These are phyloP conservation scores for Nomada lathburiana DNA, from an alignment of 2,888 invertebrate genomes.

Conservation along the genomic window DNA sequence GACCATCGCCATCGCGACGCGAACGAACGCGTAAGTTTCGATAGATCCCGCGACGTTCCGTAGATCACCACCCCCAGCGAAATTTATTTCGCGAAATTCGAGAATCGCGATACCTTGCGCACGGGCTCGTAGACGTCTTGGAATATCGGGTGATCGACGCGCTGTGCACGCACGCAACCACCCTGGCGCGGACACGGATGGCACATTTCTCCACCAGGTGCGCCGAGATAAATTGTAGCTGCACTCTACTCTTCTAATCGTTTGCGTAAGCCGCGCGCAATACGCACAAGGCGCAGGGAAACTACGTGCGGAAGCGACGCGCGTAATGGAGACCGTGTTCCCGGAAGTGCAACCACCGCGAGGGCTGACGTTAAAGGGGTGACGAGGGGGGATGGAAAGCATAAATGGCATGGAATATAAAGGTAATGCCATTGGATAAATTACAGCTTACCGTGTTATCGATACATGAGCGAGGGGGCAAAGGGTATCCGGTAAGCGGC, in stretches of 20 bases:
- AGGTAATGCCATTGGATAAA: constrained; percentile 81
- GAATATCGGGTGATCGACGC: constrained; percentile 19
- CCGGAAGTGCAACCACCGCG: constrained; percentile 32
- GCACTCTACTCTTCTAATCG: neutral
- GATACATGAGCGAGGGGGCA: constrained; percentile 68
- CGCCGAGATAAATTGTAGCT: neutral
- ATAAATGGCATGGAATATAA: constrained; percentile 73
- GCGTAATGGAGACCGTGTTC: constrained; percentile 14
- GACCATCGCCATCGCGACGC: neutral
- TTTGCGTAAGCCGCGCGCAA: neutral
- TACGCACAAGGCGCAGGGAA: neutral
- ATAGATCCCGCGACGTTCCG: neutral
- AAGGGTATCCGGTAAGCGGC: constrained; percentile 38
- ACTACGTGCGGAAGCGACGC: constrained; percentile 14
- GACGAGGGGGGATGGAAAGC: constrained; percentile 28
- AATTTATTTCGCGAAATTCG: neutral
- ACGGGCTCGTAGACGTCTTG: neutral
- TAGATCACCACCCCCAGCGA: neutral
- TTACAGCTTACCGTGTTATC: constrained; percentile 81
- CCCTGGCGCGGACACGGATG: neutral
- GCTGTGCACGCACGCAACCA: neutral
- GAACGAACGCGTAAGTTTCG: neutral
- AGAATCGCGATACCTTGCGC: neutral
- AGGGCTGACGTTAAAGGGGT: constrained; percentile 13
- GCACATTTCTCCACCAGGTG: neutral